Evolutionary conservation across 2,797 vertebrate species (phyloP).

Genomic region (Echeneis naucrates): DNA sequence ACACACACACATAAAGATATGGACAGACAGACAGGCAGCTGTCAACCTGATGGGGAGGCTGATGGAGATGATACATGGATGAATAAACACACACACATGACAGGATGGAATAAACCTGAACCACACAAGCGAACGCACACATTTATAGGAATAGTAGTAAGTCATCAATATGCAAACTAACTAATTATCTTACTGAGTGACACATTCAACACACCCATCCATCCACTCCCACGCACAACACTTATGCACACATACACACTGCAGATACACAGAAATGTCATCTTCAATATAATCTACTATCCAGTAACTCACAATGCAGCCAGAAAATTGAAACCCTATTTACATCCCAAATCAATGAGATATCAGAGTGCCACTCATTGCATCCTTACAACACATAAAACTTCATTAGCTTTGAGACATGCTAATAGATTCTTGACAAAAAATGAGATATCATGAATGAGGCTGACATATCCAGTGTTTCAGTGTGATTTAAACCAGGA

Average conservation of each 20-base stretch:
- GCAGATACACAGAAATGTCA: conserved; percentile 69
- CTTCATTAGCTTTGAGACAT: conserved; percentile 69
- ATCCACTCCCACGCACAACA: conserved; percentile 33
- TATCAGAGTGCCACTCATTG: conserved; percentile 76
- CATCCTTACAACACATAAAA: conserved; percentile 67
- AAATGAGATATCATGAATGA: conserved; percentile 63
- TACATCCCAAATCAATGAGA: conserved; percentile 72
- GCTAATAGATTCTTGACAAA: conserved; percentile 65
- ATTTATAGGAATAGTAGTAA: conserved; percentile 60
- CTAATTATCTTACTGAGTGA: conserved; percentile 79
- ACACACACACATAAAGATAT: conserved; percentile 37
- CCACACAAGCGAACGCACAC: conserved; percentile 42
- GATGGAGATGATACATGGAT: conserved; percentile 66
- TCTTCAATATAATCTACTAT: conserved; percentile 75
- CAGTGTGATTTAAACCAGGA: conserved; percentile 63
- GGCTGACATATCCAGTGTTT: conserved; percentile 56
- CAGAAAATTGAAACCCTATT: conserved; percentile 77
- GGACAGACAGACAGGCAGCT: conserved; percentile 76
- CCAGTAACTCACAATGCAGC: conserved; percentile 51
- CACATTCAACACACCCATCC: conserved; percentile 59
- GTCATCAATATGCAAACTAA: conserved; percentile 81
- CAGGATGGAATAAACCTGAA: conserved; percentile 62
- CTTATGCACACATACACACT: conserved; percentile 20
- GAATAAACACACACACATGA: conserved; percentile 68
- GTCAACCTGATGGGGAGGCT: conserved; percentile 79